phyloP scores from a whole-genome alignment of 2,113 vertebrate genomes.

The Antennarius striatus region DNA sequence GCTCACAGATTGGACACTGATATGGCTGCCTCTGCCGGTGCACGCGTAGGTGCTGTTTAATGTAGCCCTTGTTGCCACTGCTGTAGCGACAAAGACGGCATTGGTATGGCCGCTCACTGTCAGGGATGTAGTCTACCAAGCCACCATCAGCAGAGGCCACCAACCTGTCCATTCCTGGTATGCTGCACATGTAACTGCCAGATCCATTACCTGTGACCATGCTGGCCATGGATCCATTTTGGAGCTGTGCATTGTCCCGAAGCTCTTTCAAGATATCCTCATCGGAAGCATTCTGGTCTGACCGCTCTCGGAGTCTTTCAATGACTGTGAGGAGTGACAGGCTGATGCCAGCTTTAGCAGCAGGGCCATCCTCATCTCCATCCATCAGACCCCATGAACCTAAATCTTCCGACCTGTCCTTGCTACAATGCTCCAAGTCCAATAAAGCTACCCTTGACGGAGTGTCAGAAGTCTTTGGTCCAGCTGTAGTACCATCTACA shows the following conservation, averaged over 20 bases:
- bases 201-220: slow-evolving; percentile 36
- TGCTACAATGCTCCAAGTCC: slow-evolving; percentile 68
- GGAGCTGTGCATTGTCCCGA: slow-evolving; percentile 92
- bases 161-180: slow-evolving; percentile 42
- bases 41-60: slow-evolving; percentile 94
- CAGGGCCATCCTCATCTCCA: slow-evolving; percentile 81
- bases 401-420: slow-evolving; percentile 48
- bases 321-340: slow-evolving; percentile 95
- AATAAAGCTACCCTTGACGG: slow-evolving; percentile 70
- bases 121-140: slow-evolving; percentile 88
- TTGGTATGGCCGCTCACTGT: slow-evolving; percentile 87
- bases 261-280: slow-evolving; percentile 96
- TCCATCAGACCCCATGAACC: slow-evolving; percentile 43
- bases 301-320: slow-evolving; percentile 91
- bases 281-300: slow-evolving; percentile 94
- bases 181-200: slow-evolving; percentile 30
- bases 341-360: slow-evolving; percentile 93
- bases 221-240: slow-evolving; percentile 48
- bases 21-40: slow-evolving; percentile 93
- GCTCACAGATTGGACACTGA: slow-evolving; percentile 97
- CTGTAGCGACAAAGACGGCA: slow-evolving; percentile 94
- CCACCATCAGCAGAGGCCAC: slow-evolving; percentile 59
- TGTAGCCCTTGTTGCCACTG: slow-evolving; percentile 95
- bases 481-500: slow-evolving; percentile 64
- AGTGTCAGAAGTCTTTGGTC: slow-evolving; percentile 55